Percentiles rank a stretch among this genome's conserved stretches.
phyloP scores from a whole-genome alignment of 2,113 vertebrate species.

The Cyanoramphus novaezelandiae region DNA sequence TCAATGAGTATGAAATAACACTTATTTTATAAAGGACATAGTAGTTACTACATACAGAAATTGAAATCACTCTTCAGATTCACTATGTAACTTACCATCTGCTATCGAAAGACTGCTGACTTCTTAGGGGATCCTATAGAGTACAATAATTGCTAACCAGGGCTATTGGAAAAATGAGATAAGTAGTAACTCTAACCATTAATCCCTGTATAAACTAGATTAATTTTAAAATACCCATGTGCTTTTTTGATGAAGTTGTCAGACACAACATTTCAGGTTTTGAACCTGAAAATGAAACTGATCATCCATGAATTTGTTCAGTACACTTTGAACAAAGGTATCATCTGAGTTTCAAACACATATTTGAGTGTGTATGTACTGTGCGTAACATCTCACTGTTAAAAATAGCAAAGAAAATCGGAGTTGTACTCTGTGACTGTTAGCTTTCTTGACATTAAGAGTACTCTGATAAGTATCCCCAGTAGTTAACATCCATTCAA shows the following conservation, averaged over 20 bases:
- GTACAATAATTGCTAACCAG: constrained; percentile 56
- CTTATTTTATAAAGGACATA: constrained; percentile 73
- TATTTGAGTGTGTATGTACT: neutral
- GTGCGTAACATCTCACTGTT: neutral
- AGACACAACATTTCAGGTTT: constrained; percentile 62
- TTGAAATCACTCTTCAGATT: constrained; percentile 60
- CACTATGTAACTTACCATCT: constrained; percentile 74
- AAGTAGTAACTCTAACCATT: constrained; percentile 78
- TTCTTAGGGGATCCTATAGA: constrained; percentile 57
- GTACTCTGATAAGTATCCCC: neutral
- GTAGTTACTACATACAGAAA: constrained; percentile 45
- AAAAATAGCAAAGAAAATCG: neutral
- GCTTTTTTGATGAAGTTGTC: constrained; percentile 74
- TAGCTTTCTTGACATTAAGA: neutral
- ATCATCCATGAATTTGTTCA: neutral
- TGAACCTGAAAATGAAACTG: constrained; percentile 61
- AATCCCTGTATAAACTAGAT: constrained; percentile 72
- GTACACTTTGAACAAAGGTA: neutral
- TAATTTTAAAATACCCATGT: constrained; percentile 70
- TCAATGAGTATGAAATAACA: constrained; percentile 74
- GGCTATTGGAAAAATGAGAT: constrained; percentile 74
- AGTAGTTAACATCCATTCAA: neutral
- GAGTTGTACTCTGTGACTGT: neutral
- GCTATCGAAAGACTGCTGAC: constrained; percentile 79
- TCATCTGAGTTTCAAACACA: neutral